Conservation (phyloP, 2,797 vertebrate genomes). For the Lepidocolaptes lacrymiger region DNA sequence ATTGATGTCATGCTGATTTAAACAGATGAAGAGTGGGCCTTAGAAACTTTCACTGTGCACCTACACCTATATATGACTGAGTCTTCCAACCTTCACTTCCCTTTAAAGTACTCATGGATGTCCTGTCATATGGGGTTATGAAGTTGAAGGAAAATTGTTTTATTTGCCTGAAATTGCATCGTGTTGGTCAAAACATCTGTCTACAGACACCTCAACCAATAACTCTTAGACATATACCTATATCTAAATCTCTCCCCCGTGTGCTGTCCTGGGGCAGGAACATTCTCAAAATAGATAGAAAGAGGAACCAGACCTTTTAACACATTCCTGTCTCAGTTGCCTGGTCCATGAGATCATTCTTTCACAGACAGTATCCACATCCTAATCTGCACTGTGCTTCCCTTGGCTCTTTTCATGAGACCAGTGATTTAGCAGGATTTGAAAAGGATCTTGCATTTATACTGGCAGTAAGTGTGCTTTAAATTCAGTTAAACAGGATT, state of each 20-base stretch:
- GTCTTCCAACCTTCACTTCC: background rate
- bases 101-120: background rate
- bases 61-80: background rate
- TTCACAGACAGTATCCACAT: background rate
- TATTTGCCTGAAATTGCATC: background rate
- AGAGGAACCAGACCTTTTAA: background rate
- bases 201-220: background rate
- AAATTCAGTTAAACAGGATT: constrained; percentile 46
- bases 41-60: background rate
- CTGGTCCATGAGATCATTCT: background rate
- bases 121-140: background rate
- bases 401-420: background rate
- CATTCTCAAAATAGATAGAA: background rate
- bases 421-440: constrained; percentile 41
- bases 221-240: background rate
- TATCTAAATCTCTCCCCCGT: background rate
- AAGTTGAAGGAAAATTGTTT: background rate
- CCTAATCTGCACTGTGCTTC: background rate
- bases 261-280: background rate
- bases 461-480: background rate
- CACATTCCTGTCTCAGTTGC: background rate
- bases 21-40: background rate
- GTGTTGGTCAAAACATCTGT: background rate
- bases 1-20: background rate
- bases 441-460: constrained; percentile 20